phyloP scores from a whole-genome alignment of 2,797 vertebrate genomes.

The Falco rusticolus region DNA sequence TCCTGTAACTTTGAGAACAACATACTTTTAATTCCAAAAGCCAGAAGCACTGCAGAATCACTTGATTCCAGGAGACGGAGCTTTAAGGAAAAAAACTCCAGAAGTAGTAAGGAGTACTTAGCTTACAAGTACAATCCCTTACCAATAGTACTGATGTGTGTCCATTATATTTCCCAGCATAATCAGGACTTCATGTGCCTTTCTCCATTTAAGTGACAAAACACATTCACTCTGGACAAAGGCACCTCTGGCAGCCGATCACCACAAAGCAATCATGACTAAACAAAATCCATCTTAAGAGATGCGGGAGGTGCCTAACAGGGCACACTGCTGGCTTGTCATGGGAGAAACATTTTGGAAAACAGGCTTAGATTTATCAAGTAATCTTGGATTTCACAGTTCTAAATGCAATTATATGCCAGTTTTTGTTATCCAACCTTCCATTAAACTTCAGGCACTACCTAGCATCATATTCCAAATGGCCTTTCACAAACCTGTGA shows the following conservation, averaged over 20 bases:
- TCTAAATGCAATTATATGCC: constrained; percentile 13
- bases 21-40: not conserved
- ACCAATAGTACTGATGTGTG: not conserved
- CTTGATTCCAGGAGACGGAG: not conserved
- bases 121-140: not conserved
- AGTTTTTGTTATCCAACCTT: constrained; percentile 3
- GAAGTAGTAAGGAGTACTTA: not conserved
- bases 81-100: not conserved
- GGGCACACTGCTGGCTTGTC: not conserved
- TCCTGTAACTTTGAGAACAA: not conserved
- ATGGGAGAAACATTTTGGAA: not conserved
- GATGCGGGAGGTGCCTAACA: not conserved
- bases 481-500: not conserved
- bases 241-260: not conserved
- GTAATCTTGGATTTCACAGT: constrained; percentile 49
- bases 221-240: not conserved
- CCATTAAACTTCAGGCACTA: not conserved
- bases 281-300: not conserved
- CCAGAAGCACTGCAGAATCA: not conserved
- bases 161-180: not conserved
- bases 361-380: not conserved
- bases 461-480: fast-evolving
- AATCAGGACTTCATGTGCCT: not conserved
- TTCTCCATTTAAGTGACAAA: not conserved
- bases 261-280: not conserved